Base-by-base conservation (phyloP, 2,888 invertebrate genomes). In the Ariolimax columbianus region DNA sequence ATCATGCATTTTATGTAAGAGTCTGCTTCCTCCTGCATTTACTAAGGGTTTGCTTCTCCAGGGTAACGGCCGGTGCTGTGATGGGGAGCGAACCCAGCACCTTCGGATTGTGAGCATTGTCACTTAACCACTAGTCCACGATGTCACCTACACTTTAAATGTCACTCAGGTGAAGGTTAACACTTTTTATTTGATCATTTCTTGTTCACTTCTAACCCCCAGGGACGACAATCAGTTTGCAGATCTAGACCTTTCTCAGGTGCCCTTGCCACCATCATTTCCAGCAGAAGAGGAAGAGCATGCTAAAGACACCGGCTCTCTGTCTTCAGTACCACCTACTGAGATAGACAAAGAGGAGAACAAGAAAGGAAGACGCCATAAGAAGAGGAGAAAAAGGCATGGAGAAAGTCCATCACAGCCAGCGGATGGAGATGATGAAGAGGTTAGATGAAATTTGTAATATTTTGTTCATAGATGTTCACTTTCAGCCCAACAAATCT, bases 201-300 rank as follows among this genome's bases (percentile, higher is more conserved):
- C 23, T 23, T 59, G 17, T 23, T 23, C 26, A 23, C 59, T 23
- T 23, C 63, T 3, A n/a, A n/a, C 63, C 51, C 51, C 51, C 40
- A 84, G 84, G 47, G 84, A 84, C 73, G 84, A 84, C 11, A 40
- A 4, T 33, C 72, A 59, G 38, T 47, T 84, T 55, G 55, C 55
- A 55, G 30, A 51, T 40, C 70, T 70, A 6, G 84, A 84, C 75
- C 77, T 84, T 23, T 84, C 84, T 47, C 84, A 84, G 72, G 84
- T 84, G 2, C 84, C 84, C 17, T 75, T 84, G 26, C 84, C 84
- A 7, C 84, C 84, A 23, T 38, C 75, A 23, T 19, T 43, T 36
- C 80, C 79, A 70, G 30, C 9, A 17, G 77, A 83, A 40, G 55
- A 11, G 38, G 40, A 47, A 51, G 70, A 0, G 9, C 55, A 17